These are phyloP conservation scores for Pogonomyrmex barbatus DNA, from an alignment of 1,140 invertebrate species.

Conservation along the genomic window DNA sequence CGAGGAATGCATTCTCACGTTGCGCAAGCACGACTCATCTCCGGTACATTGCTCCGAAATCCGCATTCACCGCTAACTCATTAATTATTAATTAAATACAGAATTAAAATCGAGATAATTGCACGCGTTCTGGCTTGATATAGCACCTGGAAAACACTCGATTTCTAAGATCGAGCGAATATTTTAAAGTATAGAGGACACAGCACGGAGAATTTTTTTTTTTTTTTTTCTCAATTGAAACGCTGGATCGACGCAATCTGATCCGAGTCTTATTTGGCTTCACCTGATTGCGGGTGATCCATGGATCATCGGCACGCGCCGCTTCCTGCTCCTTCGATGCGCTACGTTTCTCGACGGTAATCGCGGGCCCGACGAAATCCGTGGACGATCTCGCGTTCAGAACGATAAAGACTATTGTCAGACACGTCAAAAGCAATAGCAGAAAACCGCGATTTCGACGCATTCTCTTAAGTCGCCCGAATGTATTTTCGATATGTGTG, in stretches of 20 bases:
- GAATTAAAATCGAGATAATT: slow-evolving; percentile 2
- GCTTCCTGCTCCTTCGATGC: not conserved
- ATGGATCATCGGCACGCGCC: slow-evolving; percentile 7
- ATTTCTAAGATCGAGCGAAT: not conserved
- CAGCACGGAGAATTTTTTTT: not conserved
- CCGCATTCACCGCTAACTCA: not conserved
- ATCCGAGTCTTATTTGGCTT: not conserved
- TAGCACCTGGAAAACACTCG: not conserved
- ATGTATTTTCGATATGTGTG: not conserved
- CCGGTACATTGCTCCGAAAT: not conserved
- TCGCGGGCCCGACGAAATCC: not conserved
- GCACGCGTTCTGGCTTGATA: not conserved
- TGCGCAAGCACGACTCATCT: slow-evolving; percentile 25
- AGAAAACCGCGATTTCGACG: slow-evolving; percentile 73
- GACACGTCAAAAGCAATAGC: slow-evolving; percentile 64
- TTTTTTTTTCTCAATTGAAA: too few relatives aligned
- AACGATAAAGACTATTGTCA: slow-evolving; percentile 72
- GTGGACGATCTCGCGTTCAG: slow-evolving; percentile 59
- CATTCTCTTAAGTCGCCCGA: slow-evolving; percentile 67
- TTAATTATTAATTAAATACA: slow-evolving; percentile 6
- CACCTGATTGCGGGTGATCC: slow-evolving; percentile 57
- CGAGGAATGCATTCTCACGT: slow-evolving; percentile 7
- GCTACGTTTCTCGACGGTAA: not conserved
- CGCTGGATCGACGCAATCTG: not conserved
- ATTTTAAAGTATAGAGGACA: not conserved